A percentile compares a stretch with the other conserved stretches of the same genome.
These are phyloP conservation scores for Onychostoma macrolepis DNA, from an alignment of 2,113 vertebrate species.

Conservation along the genomic window DNA sequence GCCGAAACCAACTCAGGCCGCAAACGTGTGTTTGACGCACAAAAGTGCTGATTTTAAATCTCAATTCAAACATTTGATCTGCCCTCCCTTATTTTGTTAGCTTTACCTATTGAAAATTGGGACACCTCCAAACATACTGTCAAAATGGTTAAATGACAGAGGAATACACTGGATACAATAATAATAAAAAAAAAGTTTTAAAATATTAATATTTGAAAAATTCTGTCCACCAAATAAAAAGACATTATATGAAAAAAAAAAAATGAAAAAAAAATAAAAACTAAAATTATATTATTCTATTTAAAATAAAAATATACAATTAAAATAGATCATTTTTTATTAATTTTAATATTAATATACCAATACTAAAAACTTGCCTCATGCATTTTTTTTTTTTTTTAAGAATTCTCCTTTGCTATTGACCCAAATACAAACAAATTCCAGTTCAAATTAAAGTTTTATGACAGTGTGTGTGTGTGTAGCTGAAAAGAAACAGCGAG, in stretches of 20 bases:
- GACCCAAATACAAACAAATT: background rate
- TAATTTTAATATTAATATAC: too few relatives aligned
- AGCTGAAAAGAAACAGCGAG: background rate
- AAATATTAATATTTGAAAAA: background rate
- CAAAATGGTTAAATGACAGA: background rate
- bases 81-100: background rate
- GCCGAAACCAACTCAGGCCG: conserved; percentile 7
- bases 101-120: background rate
- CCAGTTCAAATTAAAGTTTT: background rate
- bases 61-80: background rate
- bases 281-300: too few relatives aligned
- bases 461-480: background rate
- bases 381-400: background rate
- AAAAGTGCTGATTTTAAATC: conserved; percentile 25
- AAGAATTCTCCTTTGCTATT: background rate
- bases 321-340: too few relatives aligned
- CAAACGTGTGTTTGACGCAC: conserved; percentile 43
- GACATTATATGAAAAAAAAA: too few relatives aligned
- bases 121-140: background rate
- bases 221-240: background rate
- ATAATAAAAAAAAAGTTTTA: too few relatives aligned
- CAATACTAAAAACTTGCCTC: background rate
- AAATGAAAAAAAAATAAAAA: too few relatives aligned
- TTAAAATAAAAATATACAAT: too few relatives aligned
- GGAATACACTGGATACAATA: background rate